phyloP scores from a whole-genome alignment of 1,140 invertebrate species.

The Apis cerana region DNA sequence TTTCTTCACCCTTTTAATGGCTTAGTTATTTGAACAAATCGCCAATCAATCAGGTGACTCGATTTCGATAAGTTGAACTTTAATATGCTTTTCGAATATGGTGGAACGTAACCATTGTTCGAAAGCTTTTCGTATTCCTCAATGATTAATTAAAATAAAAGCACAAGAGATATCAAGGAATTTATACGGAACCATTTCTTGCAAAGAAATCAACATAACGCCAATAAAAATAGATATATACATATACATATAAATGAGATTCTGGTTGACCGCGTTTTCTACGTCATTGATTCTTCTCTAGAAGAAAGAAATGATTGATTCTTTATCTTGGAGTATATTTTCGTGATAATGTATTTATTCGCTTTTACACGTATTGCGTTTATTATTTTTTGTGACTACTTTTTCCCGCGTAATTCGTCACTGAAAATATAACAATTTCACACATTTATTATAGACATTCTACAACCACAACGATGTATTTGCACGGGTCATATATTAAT shows the following conservation, averaged over 20 bases:
- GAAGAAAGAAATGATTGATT: conserved; percentile 21
- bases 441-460: neutral
- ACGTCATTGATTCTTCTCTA: conserved; percentile 17
- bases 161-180: neutral
- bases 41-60: neutral
- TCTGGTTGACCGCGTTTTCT: conserved; percentile 1
- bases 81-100: conserved; percentile 5
- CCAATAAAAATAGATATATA: neutral
- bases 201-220: conserved; percentile 19
- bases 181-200: neutral
- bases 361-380: neutral
- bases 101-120: neutral
- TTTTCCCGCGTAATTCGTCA: conserved; percentile 31
- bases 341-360: neutral
- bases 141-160: conserved; percentile 30
- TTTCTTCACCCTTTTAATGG: neutral
- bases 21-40: neutral
- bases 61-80: conserved; percentile 6
- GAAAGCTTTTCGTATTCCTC: conserved; percentile 26
- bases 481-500: conserved; percentile 14
- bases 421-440: neutral
- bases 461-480: neutral
- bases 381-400: neutral
- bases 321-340: conserved; percentile 5
- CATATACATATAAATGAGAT: neutral